Evolutionary conservation across 2,797 vertebrate genomes (phyloP), one percentile per base, ranked within the genome.

Genomic region (Enteromius treurensis): DNA sequence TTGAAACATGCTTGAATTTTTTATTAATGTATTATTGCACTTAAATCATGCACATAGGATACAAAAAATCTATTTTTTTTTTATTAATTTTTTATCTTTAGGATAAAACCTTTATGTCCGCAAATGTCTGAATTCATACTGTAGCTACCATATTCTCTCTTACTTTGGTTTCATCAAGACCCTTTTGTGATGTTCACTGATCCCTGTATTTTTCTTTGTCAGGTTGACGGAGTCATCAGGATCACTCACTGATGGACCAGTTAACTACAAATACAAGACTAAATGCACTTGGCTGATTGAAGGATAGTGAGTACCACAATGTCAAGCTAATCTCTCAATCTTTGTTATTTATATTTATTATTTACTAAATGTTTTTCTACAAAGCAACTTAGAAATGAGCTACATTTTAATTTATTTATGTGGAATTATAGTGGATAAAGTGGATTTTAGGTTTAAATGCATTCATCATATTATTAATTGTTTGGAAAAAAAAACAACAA

Each of bases 261-360:
- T 96, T 84, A 97, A 98, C 93, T 98, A 98, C 78, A 98, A 97
- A 89, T 97, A 98, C 93, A 98, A 98, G 93, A 98, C 97, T 74
- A 98, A 98, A 89, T 98, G 97, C 88, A 97, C 96, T 65, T 98
- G 97, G 97, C 93, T 98, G 21, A 83, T 83, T 79, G 82, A 83
- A 49, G 82, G 82, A 83, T 83, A 78, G 82, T 83, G 76, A 83
- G 82, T 79, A 73, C 21, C n/a, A n/a, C 47, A 19, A n/a, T 21
- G 6, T 77, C 26, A 26, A 10, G 7, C 26, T 42, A 32, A 17
- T 47, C 9, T 21, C 3, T 73, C 3, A 29, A 8, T 29, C 11
- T 40, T 71, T 74, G 34, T 4, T 47, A n/a, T 68, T 19, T 45
- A 40, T 40, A 45, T 55, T 14, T 76, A 64, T 40, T 53, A 14